A percentile compares a stretch with the other conserved stretches of the same genome.
Conservation (phyloP, 2,888 invertebrate genomes). For the Euproctis similis region DNA sequence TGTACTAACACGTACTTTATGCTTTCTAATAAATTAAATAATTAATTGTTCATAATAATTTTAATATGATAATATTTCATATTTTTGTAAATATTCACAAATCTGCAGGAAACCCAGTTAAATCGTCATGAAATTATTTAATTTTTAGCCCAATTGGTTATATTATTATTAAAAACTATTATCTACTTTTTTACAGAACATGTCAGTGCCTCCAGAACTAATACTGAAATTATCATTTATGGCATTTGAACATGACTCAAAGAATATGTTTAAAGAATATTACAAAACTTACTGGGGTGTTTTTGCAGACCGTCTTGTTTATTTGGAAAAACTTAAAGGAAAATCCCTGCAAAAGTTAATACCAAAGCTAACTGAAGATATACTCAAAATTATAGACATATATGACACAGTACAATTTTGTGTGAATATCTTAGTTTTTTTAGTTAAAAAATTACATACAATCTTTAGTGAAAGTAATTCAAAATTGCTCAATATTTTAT, state of each 20-base stretch:
- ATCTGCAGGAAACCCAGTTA: too few relatives aligned
- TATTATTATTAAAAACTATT: too few relatives aligned
- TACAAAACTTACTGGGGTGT: slow-evolving; percentile 60
- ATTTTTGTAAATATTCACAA: too few relatives aligned
- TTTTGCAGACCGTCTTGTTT: slow-evolving; percentile 44
- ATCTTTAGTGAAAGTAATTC: slow-evolving; percentile 35
- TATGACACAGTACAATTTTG: slow-evolving; percentile 49
- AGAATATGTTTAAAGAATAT: slow-evolving; percentile 41
- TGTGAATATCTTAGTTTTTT: slow-evolving; percentile 33
- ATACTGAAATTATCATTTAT: slow-evolving; percentile 55
- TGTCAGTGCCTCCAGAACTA: slow-evolving; percentile 40
- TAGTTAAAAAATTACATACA: slow-evolving; percentile 47
- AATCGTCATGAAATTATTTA: too few relatives aligned
- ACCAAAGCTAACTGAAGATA: slow-evolving; percentile 45
- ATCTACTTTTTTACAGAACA: slow-evolving; percentile 42
- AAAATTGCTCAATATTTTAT: slow-evolving; percentile 33
- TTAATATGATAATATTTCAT: too few relatives aligned
- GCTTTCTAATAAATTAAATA: too few relatives aligned
- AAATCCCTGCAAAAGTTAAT: slow-evolving; percentile 42
- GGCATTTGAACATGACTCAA: slow-evolving; percentile 45
- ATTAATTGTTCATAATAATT: too few relatives aligned
- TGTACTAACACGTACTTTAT: too few relatives aligned
- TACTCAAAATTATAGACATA: slow-evolving; percentile 39
- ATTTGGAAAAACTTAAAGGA: slow-evolving; percentile 45
- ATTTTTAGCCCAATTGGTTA: too few relatives aligned